phyloP scores from a whole-genome alignment of 2,888 invertebrate species.

The Acronicta leporina region DNA sequence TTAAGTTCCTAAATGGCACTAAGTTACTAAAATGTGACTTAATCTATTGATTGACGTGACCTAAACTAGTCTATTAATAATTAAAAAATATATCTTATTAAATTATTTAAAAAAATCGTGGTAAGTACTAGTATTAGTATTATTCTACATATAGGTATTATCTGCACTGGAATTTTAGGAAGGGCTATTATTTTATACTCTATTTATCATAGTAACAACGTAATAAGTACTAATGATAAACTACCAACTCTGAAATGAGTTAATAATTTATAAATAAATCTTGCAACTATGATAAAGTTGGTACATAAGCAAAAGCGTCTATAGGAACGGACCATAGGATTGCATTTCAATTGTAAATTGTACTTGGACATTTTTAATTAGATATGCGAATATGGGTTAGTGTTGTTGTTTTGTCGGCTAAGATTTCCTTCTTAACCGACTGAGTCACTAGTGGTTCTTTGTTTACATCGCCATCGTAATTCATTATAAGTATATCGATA shows the following conservation, averaged over 20 bases:
- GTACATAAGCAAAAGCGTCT: background rate
- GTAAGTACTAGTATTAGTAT: too few species aligned
- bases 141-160: too few species aligned
- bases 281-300: background rate
- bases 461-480: conserved; percentile 25
- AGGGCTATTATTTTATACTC: conserved; percentile 12
- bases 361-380: conserved; percentile 9
- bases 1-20: too few species aligned
- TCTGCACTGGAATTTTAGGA: conserved; percentile 13
- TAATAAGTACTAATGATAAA: background rate
- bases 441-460: conserved; percentile 11
- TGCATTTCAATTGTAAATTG: conserved; percentile 1
- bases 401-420: conserved; percentile 16
- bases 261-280: conserved; percentile 2
- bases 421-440: background rate
- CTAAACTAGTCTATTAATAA: too few species aligned
- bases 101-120: too few species aligned
- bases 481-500: conserved; percentile 16
- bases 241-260: background rate
- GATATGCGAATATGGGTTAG: conserved; percentile 16
- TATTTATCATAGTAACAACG: background rate
- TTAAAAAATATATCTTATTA: too few species aligned
- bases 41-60: too few species aligned
- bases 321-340: conserved; percentile 2
- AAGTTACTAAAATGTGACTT: too few species aligned